Conservation (phyloP, 2,797 vertebrate species). For the Sebastes ruberrimus region DNA sequence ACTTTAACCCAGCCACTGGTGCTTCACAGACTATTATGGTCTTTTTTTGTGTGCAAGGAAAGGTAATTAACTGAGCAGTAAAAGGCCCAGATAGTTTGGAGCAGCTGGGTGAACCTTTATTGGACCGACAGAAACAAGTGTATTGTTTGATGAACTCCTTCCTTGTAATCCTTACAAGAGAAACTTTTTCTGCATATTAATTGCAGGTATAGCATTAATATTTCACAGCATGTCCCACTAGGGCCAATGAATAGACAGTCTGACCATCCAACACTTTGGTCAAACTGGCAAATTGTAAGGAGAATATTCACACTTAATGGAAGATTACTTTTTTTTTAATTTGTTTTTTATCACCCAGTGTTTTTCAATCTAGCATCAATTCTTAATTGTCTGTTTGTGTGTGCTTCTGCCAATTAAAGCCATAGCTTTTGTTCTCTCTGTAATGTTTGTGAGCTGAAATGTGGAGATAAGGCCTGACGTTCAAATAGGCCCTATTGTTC, state of each 20-base stretch:
- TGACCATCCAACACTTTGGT: not conserved
- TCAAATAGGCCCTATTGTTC: too few species aligned
- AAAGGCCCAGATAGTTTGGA: conserved; percentile 19
- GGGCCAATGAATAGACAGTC: not conserved
- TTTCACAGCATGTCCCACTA: not conserved
- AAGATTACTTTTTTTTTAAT: too few species aligned
- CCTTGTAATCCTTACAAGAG: conserved; percentile 14
- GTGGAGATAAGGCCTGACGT: too few species aligned
- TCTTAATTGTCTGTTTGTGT: not conserved
- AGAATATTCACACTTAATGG: not conserved
- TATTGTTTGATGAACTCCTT: conserved; percentile 27
- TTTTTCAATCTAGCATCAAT: not conserved
- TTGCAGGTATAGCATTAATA: not conserved
- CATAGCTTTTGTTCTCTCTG: too few species aligned
- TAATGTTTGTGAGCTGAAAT: too few species aligned
- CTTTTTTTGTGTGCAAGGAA: conserved; percentile 28
- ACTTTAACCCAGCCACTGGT: not conserved
- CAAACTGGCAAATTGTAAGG: not conserved
- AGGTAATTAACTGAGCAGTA: conserved; percentile 54
- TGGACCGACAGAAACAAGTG: conserved; percentile 27
- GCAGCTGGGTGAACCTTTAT: conserved; percentile 15
- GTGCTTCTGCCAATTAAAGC: not conserved
- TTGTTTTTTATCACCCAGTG: too few species aligned
- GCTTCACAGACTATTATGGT: conserved; percentile 20
- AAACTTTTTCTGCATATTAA: conserved; percentile 26